Percentiles rank a stretch among this genome's conserved stretches.
phyloP scores from a whole-genome alignment of 2,113 vertebrate species.

The Trogon melanurus region DNA sequence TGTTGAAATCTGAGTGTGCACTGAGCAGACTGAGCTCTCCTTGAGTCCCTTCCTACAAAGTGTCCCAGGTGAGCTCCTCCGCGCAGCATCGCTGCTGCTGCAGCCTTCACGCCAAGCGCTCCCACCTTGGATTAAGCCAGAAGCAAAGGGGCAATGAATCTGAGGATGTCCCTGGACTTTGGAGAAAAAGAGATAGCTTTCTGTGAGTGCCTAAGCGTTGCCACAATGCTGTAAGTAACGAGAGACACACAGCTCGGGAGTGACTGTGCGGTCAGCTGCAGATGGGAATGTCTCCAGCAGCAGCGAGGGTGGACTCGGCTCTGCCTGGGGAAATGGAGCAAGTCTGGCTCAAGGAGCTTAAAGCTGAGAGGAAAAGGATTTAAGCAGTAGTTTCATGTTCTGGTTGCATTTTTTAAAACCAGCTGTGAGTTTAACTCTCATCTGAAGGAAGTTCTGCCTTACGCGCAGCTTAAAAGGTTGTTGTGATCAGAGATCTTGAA shows the following conservation, averaged over 20 bases:
- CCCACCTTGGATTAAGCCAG: neutral
- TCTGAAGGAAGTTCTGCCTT: neutral
- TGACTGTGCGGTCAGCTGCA: neutral
- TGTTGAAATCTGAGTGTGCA: neutral
- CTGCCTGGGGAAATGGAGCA: neutral
- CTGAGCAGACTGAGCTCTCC: neutral
- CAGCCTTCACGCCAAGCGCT: neutral
- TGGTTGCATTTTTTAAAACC: neutral
- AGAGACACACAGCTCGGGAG: neutral
- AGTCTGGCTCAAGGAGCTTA: neutral
- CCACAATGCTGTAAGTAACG: neutral
- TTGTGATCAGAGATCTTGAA: neutral
- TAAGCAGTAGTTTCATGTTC: neutral
- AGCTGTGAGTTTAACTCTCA: neutral
- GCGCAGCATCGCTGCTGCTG: neutral
- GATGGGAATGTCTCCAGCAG: neutral
- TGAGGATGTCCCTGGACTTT: neutral
- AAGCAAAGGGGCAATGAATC: neutral
- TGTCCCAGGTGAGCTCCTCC: neutral
- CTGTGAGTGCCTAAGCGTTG: neutral
- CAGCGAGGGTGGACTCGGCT: rapidly evolving
- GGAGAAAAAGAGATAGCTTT: neutral
- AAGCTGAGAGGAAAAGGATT: neutral
- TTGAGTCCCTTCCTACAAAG: neutral
- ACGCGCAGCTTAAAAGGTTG: neutral